Evolutionary conservation across 2,797 vertebrate species (phyloP).

Genomic region (Okamejei kenojei): DNA sequence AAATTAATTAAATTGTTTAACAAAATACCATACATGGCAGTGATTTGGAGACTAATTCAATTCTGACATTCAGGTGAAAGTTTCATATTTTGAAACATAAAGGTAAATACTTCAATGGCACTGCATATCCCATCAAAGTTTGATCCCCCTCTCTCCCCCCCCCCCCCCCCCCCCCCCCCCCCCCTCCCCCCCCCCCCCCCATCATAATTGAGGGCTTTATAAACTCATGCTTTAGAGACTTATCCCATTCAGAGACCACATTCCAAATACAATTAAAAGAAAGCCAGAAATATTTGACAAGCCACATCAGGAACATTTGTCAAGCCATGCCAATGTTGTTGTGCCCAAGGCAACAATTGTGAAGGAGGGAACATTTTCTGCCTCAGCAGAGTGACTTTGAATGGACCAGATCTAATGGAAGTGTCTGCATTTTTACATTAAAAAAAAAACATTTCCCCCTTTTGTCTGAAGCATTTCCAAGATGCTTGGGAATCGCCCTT

Average conservation of each 20-base stretch:
- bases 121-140: not conserved
- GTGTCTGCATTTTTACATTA: not conserved
- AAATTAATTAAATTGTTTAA: not conserved
- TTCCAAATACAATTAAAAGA: slow-evolving; percentile 17
- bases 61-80: not conserved
- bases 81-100: not conserved
- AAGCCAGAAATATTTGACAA: slow-evolving; percentile 9
- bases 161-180: no score
- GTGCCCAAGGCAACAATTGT: not conserved
- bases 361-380: not conserved
- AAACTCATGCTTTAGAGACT: not conserved
- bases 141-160: not conserved
- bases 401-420: not conserved
- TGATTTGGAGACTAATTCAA: slow-evolving; percentile 8
- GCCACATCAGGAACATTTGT: slow-evolving; percentile 18
- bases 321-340: not conserved
- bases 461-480: not conserved
- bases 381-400: not conserved
- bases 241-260: not conserved
- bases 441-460: no score
- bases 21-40: not conserved
- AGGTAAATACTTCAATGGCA: not conserved
- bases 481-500: not conserved
- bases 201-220: no score
- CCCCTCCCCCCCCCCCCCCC: no score